A percentile compares a stretch with the other conserved stretches of the same genome.
Evolutionary conservation across 2,797 vertebrate species (phyloP).

Genomic region (Protonibea diacanthus): DNA sequence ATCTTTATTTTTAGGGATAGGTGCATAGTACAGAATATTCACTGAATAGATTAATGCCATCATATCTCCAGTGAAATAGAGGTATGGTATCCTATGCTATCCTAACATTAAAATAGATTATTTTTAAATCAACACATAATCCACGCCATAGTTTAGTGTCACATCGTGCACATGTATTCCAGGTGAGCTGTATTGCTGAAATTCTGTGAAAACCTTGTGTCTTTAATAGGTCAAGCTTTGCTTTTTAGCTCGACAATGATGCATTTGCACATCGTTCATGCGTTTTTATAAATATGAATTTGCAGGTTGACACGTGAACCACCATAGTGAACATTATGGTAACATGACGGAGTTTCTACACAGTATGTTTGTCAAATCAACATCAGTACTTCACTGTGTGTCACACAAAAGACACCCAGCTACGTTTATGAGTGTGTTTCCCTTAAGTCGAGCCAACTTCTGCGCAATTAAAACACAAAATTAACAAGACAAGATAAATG

Average conservation of each 20-base stretch:
- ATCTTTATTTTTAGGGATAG: slow-evolving; percentile 13
- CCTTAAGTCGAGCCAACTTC: slow-evolving; percentile 1
- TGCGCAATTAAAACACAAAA: slow-evolving; percentile 18
- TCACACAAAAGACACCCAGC: neutral
- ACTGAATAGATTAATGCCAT: too few relatives aligned
- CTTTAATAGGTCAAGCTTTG: neutral
- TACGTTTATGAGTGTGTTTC: neutral
- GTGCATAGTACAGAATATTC: neutral
- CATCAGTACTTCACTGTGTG: neutral
- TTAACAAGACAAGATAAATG: slow-evolving; percentile 43
- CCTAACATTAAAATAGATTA: too few relatives aligned
- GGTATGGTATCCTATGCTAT: too few relatives aligned
- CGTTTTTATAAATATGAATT: neutral
- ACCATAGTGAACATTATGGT: neutral
- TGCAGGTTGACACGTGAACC: neutral
- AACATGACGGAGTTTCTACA: neutral
- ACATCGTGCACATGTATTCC: neutral
- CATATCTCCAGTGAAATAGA: too few relatives aligned
- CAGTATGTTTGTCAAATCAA: neutral
- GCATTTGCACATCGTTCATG: neutral
- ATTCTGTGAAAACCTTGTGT: neutral
- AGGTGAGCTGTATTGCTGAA: neutral
- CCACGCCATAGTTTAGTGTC: neutral
- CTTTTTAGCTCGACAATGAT: neutral
- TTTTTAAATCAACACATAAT: neutral